Conservation (phyloP, 2,797 vertebrate species). For the Clarias laeviceps region DNA sequence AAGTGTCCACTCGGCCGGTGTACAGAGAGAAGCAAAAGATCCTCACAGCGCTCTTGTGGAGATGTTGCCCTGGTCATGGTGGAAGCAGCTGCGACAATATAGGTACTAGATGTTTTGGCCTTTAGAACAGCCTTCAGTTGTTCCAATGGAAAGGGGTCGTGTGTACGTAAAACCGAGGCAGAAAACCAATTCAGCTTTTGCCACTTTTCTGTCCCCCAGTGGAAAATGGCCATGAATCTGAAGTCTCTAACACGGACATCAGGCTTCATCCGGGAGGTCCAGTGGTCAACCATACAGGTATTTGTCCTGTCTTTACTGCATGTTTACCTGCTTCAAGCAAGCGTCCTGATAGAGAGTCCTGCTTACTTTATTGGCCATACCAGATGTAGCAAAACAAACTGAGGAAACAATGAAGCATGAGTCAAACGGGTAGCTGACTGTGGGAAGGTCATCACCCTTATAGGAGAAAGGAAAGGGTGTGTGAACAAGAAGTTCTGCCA, state of each 20-base stretch:
- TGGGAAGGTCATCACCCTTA: conserved; percentile 51
- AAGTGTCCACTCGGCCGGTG: conserved; percentile 72
- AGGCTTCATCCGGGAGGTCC: conserved; percentile 34
- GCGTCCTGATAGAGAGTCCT: conserved; percentile 3
- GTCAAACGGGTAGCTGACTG: conserved; percentile 34
- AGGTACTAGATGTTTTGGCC: conserved; percentile 68
- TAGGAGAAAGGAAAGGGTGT: conserved; percentile 56
- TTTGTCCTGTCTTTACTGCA: not conserved
- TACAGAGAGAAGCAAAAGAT: conserved; percentile 81
- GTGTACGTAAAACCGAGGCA: conserved; percentile 52
- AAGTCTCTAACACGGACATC: conserved; percentile 26
- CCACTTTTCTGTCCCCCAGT: conserved; percentile 49
- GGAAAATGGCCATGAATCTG: conserved; percentile 44
- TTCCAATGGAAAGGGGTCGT: conserved; percentile 42
- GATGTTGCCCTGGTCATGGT: conserved; percentile 84
- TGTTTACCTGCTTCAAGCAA: conserved; percentile 33
- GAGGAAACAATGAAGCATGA: conserved; percentile 56
- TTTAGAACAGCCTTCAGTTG: conserved; percentile 1
- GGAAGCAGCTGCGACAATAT: conserved; percentile 80
- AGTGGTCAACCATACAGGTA: conserved; percentile 36
- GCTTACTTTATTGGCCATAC: not conserved
- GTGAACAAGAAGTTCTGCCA: conserved; percentile 30
- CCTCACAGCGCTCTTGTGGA: conserved; percentile 78
- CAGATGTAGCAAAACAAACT: conserved; percentile 55
- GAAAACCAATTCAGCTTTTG: conserved; percentile 40